Percentiles rank a stretch among this genome's conserved stretches.
Evolutionary conservation across 1,140 invertebrate genomes (phyloP).

Genomic region (Pseudoatta argentina): DNA sequence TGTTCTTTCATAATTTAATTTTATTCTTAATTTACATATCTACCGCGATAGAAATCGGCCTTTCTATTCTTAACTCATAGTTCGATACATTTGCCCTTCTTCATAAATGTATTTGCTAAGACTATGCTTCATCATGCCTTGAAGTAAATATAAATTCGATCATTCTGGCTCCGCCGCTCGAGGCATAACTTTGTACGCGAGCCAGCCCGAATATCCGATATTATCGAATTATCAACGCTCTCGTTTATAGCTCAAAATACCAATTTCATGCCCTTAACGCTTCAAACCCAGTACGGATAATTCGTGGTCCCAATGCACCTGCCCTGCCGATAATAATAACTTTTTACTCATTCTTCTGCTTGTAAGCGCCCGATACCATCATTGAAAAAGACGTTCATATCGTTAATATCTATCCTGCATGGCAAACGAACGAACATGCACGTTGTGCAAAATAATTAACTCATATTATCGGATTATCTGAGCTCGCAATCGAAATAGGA

Average conservation of each 20-base stretch:
- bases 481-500: slow-evolving; percentile 45
- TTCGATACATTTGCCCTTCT: not conserved
- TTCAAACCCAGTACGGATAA: slow-evolving; percentile 62
- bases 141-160: slow-evolving; percentile 53
- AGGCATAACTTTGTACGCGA: slow-evolving; percentile 51
- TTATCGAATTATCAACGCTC: slow-evolving; percentile 69
- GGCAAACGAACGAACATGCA: not conserved
- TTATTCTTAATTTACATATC: not conserved
- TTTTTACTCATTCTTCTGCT: slow-evolving; percentile 38
- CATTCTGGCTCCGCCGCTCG: slow-evolving; percentile 27
- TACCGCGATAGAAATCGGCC: not conserved
- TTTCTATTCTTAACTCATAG: not conserved
- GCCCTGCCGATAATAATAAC: slow-evolving; percentile 52
- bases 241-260: slow-evolving; percentile 67
- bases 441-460: slow-evolving; percentile 49
- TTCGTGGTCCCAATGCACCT: slow-evolving; percentile 62
- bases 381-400: slow-evolving; percentile 49
- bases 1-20: not conserved
- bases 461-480: slow-evolving; percentile 50
- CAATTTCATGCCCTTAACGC: slow-evolving; percentile 56
- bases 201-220: slow-evolving; percentile 57
- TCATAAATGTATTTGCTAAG: slow-evolving; percentile 54
- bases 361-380: slow-evolving; percentile 10
- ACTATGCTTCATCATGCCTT: slow-evolving; percentile 6
- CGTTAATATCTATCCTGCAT: slow-evolving; percentile 29